phyloP scores from a whole-genome alignment of 30 jellyfish, hydroid and myxozoan genomes.

The Cassiopea andromeda region DNA sequence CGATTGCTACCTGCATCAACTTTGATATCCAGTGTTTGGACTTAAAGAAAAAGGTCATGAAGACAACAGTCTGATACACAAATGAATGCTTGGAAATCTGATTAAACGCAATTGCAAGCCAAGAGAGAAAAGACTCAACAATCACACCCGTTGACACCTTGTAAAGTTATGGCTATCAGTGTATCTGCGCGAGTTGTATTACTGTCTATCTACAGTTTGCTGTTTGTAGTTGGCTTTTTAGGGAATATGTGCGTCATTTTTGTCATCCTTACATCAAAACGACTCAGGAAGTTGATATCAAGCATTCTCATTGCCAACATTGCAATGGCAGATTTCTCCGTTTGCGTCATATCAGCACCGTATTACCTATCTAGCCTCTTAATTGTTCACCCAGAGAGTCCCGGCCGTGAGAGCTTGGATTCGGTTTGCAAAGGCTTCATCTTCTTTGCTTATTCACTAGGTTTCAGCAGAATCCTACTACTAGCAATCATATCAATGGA shows the following conservation, averaged over 20 bases:
- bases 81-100: background rate
- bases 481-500: conserved; percentile 43
- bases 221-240: conserved; percentile 19
- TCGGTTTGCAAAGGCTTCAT: conserved; percentile 36
- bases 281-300: conserved; percentile 34
- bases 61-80: background rate
- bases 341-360: conserved; percentile 51
- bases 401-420: conserved; percentile 11
- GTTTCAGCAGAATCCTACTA: conserved; percentile 52
- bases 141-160: background rate
- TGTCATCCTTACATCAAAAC: conserved; percentile 28
- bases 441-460: conserved; percentile 31
- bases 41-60: no score
- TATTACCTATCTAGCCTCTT: conserved; percentile 34
- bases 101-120: background rate
- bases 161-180: conserved; percentile 7
- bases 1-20: background rate
- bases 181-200: conserved; percentile 6
- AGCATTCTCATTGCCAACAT: conserved; percentile 40
- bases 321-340: conserved; percentile 43
- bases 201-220: conserved; percentile 23
- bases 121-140: no score
- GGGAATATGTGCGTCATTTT: conserved; percentile 24
- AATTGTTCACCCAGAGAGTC: conserved; percentile 17
- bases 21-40: no score